These are phyloP conservation scores for Mizuhopecten yessoensis DNA, from an alignment of 1,140 invertebrate genomes.

Conservation along the genomic window DNA sequence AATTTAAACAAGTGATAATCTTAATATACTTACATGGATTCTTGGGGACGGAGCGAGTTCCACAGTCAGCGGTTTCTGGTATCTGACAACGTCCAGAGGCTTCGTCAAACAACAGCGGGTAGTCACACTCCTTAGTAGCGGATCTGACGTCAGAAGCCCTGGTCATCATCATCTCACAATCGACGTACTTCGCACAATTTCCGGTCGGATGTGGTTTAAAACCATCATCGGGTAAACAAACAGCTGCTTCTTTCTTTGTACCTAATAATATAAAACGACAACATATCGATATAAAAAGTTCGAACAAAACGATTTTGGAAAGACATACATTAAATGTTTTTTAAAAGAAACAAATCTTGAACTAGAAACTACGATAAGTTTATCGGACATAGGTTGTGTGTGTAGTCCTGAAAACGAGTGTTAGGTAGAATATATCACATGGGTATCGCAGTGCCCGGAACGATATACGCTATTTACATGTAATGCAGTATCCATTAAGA, in stretches of 20 bases:
- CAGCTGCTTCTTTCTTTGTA: neutral
- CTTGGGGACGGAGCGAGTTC: slow-evolving; percentile 14
- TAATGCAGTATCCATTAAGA: too few species aligned
- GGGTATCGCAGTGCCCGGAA: too few species aligned
- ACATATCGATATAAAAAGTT: too few species aligned
- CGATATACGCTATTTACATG: too few species aligned
- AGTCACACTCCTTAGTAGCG: neutral
- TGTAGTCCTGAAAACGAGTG: too few species aligned
- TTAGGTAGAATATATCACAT: too few species aligned
- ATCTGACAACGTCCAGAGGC: neutral
- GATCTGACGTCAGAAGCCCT: neutral
- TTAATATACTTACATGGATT: neutral
- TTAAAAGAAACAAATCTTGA: too few species aligned
- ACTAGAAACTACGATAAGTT: too few species aligned
- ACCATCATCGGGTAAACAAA: neutral
- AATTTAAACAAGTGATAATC: too few species aligned
- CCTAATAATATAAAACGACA: neutral
- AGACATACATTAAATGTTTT: too few species aligned
- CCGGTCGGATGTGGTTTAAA: neutral
- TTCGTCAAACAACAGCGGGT: slow-evolving; percentile 2
- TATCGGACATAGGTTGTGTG: too few species aligned
- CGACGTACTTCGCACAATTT: neutral
- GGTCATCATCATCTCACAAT: neutral
- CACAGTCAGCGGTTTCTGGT: neutral
- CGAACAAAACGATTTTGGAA: too few species aligned